A percentile compares a stretch with the other conserved stretches of the same genome.
Conservation (phyloP, 1,140 invertebrate species). For the Mya arenaria region DNA sequence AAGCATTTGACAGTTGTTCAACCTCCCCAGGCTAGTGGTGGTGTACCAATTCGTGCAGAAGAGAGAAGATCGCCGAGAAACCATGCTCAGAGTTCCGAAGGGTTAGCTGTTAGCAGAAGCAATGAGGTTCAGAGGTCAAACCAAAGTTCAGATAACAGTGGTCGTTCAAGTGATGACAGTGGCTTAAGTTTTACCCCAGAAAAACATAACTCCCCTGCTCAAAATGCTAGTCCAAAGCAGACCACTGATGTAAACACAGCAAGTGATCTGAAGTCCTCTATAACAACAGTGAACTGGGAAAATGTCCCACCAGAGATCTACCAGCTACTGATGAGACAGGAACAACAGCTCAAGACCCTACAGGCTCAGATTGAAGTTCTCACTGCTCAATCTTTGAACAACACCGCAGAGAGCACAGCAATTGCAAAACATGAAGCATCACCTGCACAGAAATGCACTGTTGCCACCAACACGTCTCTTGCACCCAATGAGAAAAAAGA, state of each 20-base stretch:
- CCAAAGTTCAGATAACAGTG: slow-evolving; percentile 60
- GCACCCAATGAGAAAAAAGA: slow-evolving; percentile 28
- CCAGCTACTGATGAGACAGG: slow-evolving; percentile 73
- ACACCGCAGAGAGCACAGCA: slow-evolving; percentile 4
- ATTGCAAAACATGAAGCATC: background rate
- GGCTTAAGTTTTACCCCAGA: slow-evolving; percentile 76
- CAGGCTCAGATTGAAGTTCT: slow-evolving; percentile 76
- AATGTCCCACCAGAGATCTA: slow-evolving; percentile 74
- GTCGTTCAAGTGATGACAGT: slow-evolving; percentile 74
- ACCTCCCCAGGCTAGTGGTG: slow-evolving; percentile 21
- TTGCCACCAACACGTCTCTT: slow-evolving; percentile 71
- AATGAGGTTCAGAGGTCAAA: slow-evolving; percentile 34
- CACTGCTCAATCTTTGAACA: slow-evolving; percentile 52
- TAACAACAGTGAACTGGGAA: slow-evolving; percentile 65
- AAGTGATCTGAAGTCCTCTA: slow-evolving; percentile 16
- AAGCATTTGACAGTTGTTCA: background rate
- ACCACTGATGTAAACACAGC: background rate
- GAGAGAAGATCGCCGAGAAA: background rate
- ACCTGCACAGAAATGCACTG: slow-evolving; percentile 64
- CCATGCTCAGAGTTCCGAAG: slow-evolving; percentile 40
- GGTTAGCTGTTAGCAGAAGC: background rate
- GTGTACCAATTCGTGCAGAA: slow-evolving; percentile 13
- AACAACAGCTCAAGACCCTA: slow-evolving; percentile 74
- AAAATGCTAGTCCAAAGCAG: slow-evolving; percentile 2
- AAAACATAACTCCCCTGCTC: slow-evolving; percentile 58